Base-by-base conservation (phyloP, 2,113 vertebrate genomes). In the Meleagris gallopavo region DNA sequence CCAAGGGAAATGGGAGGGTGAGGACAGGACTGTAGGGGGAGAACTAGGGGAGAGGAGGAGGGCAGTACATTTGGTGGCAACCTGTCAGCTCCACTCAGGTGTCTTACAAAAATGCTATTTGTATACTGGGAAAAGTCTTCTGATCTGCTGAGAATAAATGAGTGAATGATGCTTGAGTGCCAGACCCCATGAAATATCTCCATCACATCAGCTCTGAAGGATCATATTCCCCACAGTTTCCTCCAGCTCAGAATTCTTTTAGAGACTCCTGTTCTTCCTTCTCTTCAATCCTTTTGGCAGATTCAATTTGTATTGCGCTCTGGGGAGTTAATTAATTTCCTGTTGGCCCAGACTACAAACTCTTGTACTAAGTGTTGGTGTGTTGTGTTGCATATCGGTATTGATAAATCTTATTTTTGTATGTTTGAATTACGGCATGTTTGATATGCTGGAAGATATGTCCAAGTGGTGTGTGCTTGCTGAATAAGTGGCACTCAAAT, bases 261-360 rank as follows among this genome's bases (percentile, higher is more conserved):
- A 45, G 43, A 36, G 80, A 66, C 29, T 91, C 81, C 82, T 86
- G 45, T 82, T 88, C 78, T 90, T 88, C 67, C 45, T 91, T 65
- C 45, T 61, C 18, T 61, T 70, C 57, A 86, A 57, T 85, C 92
- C n/a, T 95, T 93, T 67, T 90, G 86, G 48, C 75, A 95, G 54
- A 94, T 86, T 79, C 25, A 83, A 40, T 95, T 87, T 94, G 25
- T 0, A 0, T 32, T 43, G 9, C 4, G 0, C 79, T 60, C 90
- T 79, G 7, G 30, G 45, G 73, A 82, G 71, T 81, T 78, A 58
- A 88, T 94, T 79, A 76, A 91, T 96, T 90, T 86, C 34, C 46
- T 83, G n/a, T 72, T 79, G 46, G 61, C 18, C 0, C 2, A 61
- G 58, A 40, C 55, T 90, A 32, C 52, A 88, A 91, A 78, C 30